Evolutionary conservation across 2,888 invertebrate species (phyloP), one percentile per base, ranked within the genome.

Genomic region (Cybosia mesomella): DNA sequence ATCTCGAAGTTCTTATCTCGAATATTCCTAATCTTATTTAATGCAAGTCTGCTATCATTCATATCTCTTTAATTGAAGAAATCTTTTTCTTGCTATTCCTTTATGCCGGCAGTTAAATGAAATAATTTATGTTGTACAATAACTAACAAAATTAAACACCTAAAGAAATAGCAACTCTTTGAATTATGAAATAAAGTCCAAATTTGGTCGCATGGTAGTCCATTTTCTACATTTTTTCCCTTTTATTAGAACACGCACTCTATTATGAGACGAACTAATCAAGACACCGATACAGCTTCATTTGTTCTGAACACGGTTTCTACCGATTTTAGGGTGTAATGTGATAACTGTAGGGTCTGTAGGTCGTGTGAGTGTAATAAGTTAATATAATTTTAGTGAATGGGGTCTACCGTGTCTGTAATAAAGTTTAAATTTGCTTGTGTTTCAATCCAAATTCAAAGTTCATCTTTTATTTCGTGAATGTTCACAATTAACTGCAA

Each of bases 1-100:
- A 24, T 39, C 18, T 24, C 15, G 5, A 60, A 11, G 43, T 53
- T 74, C 66, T 62, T 66, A 57, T 58, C 28, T 66, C 43, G 39
- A 57, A 55, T 53, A 64, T 70, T 70, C 54, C 58, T 64, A 64
- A 74, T 74, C 24, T 58, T 55, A 59, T 62, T 78, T 67, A 70
- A 77, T 74, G 64, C 77, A 74, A 59, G 53, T 62, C 39, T 18
- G 11, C 15, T 53, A 62, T 15, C 21, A 34, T 62, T 49, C 62
- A 61, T 32, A 53, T 61, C 32, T 39, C 34, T 58, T 53, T 68
- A 13, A 53, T 28, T 54, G 39, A 57, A 60, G 22, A 75, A 77
- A 74, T 74, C 61, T 68, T 21, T 32, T 36, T 21, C 36, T 62
- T 67, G 68, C 73, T 63, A 3, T 34, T 62, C 43, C 65, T 71